phyloP scores from a whole-genome alignment of 2,888 invertebrate species.

The Acleris holmiana region DNA sequence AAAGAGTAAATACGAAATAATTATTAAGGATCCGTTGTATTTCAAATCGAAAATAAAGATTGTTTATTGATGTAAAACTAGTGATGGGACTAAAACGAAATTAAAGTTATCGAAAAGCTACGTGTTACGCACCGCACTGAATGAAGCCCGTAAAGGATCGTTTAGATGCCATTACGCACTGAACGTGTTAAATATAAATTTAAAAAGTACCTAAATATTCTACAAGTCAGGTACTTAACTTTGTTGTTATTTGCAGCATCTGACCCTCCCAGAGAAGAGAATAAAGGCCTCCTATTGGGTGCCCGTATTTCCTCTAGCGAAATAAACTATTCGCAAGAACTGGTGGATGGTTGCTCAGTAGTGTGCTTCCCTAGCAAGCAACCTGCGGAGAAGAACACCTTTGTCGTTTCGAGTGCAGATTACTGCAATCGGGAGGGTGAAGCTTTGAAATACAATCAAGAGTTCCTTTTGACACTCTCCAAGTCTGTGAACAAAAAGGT shows the following conservation, averaged over 20 bases:
- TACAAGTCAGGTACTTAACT: not conserved
- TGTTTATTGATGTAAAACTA: too few species aligned
- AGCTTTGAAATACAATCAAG: conserved; percentile 71
- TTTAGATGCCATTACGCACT: too few species aligned
- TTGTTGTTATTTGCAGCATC: conserved; percentile 49
- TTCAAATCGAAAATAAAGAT: too few species aligned
- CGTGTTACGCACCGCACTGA: too few species aligned
- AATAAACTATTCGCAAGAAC: conserved; percentile 68
- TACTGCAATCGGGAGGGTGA: conserved; percentile 72
- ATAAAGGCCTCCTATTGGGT: conserved; percentile 66
- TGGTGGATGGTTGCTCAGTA: conserved; percentile 68
- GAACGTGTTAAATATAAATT: too few species aligned
- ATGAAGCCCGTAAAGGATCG: too few species aligned
- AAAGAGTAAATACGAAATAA: too few species aligned
- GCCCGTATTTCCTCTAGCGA: conserved; percentile 70
- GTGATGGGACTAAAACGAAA: too few species aligned
- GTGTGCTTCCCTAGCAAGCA: conserved; percentile 51
- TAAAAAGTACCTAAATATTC: too few species aligned
- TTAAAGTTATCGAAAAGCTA: too few species aligned
- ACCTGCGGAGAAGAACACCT: conserved; percentile 62
- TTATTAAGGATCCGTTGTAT: too few species aligned
- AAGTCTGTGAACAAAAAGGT: conserved; percentile 65
- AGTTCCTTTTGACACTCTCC: conserved; percentile 68
- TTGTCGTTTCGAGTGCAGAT: conserved; percentile 71
- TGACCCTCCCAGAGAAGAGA: conserved; percentile 62